Evolutionary conservation across 2,113 vertebrate genomes (phyloP), one percentile per base, ranked within the genome.

Genomic region (Pampusana beccarii): DNA sequence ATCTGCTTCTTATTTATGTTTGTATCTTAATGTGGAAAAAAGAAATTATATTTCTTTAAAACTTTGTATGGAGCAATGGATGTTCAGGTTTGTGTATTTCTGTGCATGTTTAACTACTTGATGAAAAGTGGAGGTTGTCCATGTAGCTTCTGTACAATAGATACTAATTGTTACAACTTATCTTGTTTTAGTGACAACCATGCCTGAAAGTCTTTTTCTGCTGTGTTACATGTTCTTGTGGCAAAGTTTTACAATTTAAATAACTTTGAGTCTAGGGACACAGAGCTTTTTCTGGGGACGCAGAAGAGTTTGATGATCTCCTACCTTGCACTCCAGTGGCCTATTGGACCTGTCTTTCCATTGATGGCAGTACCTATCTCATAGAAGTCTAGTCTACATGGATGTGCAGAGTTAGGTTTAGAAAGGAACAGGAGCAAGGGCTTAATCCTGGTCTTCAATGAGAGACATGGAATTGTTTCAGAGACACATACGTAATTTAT

Each of bases 191-290:
- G 7, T 80, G 48, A 54, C 11, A 4, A 5, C 4, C 25, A 69
- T 40, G 31, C 38, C 23, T 61, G 42, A 29, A 10, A 1, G 0
- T 33, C 50, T 29, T 79, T 46, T 56, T 7, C 23, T 38, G 5
- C 34, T 42, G 2, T 40, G 12, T 48, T 20, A 36, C 7, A 14
- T 53, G 15, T 23, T 79, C 14, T 50, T 58, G 25, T 50, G 11
- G 10, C 31, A 56, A 57, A 57, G 6, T 36, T 91, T 56, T 75
- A n/a, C 33, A 42, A 24, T 36, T n/a, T 20, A 46, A 65, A 72
- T 38, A 0, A 69, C 42, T 77, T 69, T 0, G 0, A 6, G 1
- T 69, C 18, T 60, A 64, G 33, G 40, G 21, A 54, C 50, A 34
- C 8, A 58, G 12, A 71, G 8, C 1, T 13, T 64, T 72, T 60